Conservation (phyloP, 2,888 invertebrate genomes). For the Nomada goodeniana region DNA sequence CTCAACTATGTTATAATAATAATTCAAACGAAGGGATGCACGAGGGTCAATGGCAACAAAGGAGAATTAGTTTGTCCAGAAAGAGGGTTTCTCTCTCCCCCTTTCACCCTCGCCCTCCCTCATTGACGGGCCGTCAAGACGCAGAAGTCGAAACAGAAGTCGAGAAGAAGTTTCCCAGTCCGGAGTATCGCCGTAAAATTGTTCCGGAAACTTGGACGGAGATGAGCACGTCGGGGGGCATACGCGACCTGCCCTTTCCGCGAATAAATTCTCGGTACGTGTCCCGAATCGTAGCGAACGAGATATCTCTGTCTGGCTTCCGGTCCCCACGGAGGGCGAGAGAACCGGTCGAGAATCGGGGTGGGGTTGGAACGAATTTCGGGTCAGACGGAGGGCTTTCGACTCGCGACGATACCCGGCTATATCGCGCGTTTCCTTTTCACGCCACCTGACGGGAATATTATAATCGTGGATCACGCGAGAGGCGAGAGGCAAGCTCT, state of each 20-base stretch:
- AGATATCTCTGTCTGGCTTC: slow-evolving; percentile 57
- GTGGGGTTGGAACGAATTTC: slow-evolving; percentile 44
- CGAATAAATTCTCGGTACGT: slow-evolving; percentile 83
- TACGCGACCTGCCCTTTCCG: slow-evolving; percentile 73
- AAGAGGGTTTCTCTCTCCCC: no score
- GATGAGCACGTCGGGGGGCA: slow-evolving; percentile 69
- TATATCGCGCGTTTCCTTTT: slow-evolving; percentile 41
- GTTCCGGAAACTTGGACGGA: slow-evolving; percentile 72
- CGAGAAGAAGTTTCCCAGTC: slow-evolving; percentile 32
- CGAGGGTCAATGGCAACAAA: no score
- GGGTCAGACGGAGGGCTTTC: slow-evolving; percentile 26
- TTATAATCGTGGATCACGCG: slow-evolving; percentile 54
- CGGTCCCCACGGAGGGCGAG: slow-evolving; percentile 55
- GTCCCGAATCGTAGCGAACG: slow-evolving; percentile 75
- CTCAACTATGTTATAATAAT: no score
- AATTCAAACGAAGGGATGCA: no score
- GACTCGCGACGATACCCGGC: slow-evolving; percentile 32
- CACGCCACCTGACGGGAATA: slow-evolving; percentile 66
- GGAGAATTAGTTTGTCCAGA: no score
- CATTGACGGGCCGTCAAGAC: background rate
- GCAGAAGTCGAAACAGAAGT: slow-evolving; percentile 54
- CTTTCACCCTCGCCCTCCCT: no score
- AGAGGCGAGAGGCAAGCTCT: background rate
- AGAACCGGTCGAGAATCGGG: slow-evolving; percentile 18
- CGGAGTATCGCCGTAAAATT: slow-evolving; percentile 74